Base-by-base conservation (phyloP, 1,140 invertebrate species). In the Manduca sexta region DNA sequence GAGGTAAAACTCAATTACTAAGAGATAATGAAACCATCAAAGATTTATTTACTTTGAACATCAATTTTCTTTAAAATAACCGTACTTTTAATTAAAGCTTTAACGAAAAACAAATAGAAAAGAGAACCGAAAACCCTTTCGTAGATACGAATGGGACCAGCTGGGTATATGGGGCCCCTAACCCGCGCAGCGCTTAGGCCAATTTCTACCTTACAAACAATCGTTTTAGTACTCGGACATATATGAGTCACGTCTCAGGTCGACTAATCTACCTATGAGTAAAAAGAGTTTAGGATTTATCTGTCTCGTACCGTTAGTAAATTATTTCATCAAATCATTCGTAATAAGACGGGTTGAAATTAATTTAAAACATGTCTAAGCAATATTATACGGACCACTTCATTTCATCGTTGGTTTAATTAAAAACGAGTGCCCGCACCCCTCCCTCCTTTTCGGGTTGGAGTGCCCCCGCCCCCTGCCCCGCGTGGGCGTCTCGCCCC, bases 311-410 rank as follows among this genome's bases (percentile, higher is more conserved):
- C 16, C 14, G 5, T 39, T 39, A 29, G 45, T 37, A 52, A 46
- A 49, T 52, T 51, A 47, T 49, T 51, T 49, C 37, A 57, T 54
- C 49, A 60, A 67, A 57, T 60, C 61, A 61, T 63, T 57, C 49
- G 57, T 71, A 64, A 64, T 70, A 71, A 68, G 59, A 67, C 56
- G 66, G 64, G 60, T 64, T 65, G 50, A 70, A 71, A 78, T 78
- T 75, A 78, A 70, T 84, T 81, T 76, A 76, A 81, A 83, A 81
- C 77, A 83, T 83, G 70, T 79, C 77, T 84, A 83, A 84, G 81
- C 76, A 81, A 80, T 84, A 84, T 84, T 77, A 82, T 75, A 73
- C 71, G 73, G 81, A 84, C 77, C 78, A 84, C 78, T 84, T 84
- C 79, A 84, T 81, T 83, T 84, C 79, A 80, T 80, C 75, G 73